Percentiles rank a stretch among this genome's conserved stretches.
Conservation (phyloP, 2,888 invertebrate genomes). For the Pristionchus entomophagus region DNA sequence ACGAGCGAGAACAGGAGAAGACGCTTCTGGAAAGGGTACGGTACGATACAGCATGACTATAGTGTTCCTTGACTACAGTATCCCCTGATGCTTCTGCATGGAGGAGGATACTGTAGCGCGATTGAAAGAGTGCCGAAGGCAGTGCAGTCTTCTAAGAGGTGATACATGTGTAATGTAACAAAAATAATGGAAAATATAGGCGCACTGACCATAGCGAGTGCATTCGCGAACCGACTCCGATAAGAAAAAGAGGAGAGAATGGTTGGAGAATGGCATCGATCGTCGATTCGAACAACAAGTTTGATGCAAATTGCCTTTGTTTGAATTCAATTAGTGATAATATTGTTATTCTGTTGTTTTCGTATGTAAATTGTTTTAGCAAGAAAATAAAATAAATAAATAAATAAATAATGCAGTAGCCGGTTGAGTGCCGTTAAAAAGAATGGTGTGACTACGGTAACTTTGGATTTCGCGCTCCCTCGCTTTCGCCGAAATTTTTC, state of each 20-base stretch:
- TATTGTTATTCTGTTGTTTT: neutral
- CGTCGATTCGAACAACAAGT: no score
- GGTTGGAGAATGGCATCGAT: neutral
- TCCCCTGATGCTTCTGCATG: no score
- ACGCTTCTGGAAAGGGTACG: no score
- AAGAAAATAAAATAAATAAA: neutral
- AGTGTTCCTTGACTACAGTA: no score
- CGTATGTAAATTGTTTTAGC: neutral
- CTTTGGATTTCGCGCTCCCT: neutral
- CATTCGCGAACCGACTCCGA: neutral
- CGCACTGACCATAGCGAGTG: neutral
- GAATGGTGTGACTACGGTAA: neutral
- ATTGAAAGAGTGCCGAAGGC: no score
- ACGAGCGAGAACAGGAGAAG: no score
- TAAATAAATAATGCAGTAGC: neutral
- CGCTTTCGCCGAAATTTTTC: neutral
- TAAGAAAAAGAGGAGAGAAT: neutral
- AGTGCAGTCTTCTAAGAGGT: no score
- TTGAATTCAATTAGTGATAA: neutral
- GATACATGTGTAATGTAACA: no score
- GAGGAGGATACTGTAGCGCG: no score
- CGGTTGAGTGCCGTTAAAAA: neutral
- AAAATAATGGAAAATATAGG: neutral
- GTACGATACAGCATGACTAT: no score
- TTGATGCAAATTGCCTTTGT: neutral